Conservation (phyloP, 2,113 vertebrate species). For the Mormyrus lacerda region DNA sequence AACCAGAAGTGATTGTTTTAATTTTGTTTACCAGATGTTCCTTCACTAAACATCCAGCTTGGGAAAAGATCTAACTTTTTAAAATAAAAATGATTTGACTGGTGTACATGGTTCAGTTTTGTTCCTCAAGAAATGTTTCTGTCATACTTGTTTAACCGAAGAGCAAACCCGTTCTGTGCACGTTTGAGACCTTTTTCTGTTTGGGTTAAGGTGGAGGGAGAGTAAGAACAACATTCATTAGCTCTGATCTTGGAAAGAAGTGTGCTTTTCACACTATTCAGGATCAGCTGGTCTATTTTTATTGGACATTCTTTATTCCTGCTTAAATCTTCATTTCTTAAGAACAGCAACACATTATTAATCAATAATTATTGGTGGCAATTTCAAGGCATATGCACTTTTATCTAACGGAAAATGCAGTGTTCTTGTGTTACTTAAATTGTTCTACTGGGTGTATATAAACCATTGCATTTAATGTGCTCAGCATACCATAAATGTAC, state of each 20-base stretch:
- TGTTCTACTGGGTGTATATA: background rate
- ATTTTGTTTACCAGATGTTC: background rate
- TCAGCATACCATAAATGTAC: background rate
- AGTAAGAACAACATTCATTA: background rate
- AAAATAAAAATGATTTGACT: background rate
- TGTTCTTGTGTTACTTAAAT: background rate
- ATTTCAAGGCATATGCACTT: background rate
- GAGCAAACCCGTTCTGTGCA: background rate
- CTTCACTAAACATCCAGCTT: background rate
- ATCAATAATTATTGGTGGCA: background rate
- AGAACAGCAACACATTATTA: background rate
- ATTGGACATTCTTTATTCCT: background rate
- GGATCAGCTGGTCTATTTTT: background rate
- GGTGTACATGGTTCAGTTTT: background rate
- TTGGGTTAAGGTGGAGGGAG: background rate
- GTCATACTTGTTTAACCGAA: background rate
- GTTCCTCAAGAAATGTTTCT: background rate
- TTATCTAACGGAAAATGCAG: background rate
- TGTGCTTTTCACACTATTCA: background rate
- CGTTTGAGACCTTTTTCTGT: background rate
- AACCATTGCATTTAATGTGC: background rate
- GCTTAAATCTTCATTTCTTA: background rate
- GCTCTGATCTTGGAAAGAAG: background rate
- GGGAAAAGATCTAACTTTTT: background rate
- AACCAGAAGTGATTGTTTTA: background rate